Conservation (phyloP, 2,113 vertebrate genomes). For the Daphoenositta chrysoptera region DNA sequence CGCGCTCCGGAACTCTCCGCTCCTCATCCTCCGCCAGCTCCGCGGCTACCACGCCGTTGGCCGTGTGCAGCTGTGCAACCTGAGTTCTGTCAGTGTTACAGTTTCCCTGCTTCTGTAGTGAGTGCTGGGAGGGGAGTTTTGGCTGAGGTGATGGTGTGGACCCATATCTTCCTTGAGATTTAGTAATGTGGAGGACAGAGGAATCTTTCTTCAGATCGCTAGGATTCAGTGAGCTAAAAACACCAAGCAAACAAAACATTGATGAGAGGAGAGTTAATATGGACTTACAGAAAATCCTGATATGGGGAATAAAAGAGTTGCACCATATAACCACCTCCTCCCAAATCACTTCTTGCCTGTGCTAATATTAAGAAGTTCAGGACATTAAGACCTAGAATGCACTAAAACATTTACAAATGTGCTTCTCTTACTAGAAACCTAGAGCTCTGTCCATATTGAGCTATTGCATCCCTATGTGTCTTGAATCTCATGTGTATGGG, state of each 20-base stretch:
- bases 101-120: conserved; percentile 59
- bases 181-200: conserved; percentile 47
- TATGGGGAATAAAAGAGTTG: neutral
- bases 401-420: neutral
- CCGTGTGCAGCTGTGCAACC: conserved; percentile 52
- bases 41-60: conserved; percentile 63
- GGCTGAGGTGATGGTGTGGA: conserved; percentile 60
- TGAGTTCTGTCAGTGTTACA: conserved; percentile 19
- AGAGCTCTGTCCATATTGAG: neutral
- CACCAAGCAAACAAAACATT: neutral
- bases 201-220: conserved; percentile 71
- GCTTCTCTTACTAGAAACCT: neutral
- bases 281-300: neutral
- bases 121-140: conserved; percentile 41
- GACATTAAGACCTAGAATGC: neutral
- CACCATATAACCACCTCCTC: neutral
- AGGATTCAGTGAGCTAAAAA: conserved; percentile 49
- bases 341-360: neutral
- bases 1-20: neutral
- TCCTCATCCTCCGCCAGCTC: conserved; percentile 7
- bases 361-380: neutral
- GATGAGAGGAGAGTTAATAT: neutral
- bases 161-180: conserved; percentile 64
- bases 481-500: neutral
- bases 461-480: neutral